Evolutionary conservation across 2,797 vertebrate genomes (phyloP), one percentile per base, ranked within the genome.

Genomic region (Rhabdophis nuchalis): DNA sequence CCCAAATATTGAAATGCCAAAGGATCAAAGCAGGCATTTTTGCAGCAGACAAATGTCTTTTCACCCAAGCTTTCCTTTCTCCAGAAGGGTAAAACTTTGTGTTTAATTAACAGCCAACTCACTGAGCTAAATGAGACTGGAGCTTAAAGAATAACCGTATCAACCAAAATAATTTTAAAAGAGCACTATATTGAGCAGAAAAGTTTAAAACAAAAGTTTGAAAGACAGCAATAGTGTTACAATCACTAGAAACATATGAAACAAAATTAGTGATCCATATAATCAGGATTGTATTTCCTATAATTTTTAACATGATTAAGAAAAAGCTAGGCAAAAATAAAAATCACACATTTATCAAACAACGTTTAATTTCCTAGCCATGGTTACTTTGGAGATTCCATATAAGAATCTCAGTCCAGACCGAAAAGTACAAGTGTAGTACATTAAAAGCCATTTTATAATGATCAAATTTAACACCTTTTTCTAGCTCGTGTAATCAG

Each of bases 301-400:
- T 16, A 50, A 1, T 53, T 72, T 61, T 92, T 86, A 50, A 92
- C 29, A 57, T 61, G 25, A 16, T 46, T 87, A 36, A 54, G 58
- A 82, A 92, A 87, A 77, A 23, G 60, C 46, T 77, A 87, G 16
- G 56, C 25, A 77, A 82, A 82, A 92, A 77, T 61, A 60, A 87
- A 87, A 52, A 82, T 5, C 53, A 90, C 23, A 20, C 4, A 95
- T 53, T 91, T 93, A 94, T 92, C 77, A 93, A 94, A 97, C 91
- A 93, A 96, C 92, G n/a, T 91, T 95, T 96, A 95, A 96, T 96
- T 96, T 93, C 94, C 92, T 95, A 94, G 92, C 95, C 94, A 93
- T 95, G 50, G 58, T 36, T 91, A 92, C 91, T 94, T 90, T 93
- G 56, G 94, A 94, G 57, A 91, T 95, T 96, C 96, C 72, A 96